Percentiles rank a stretch among this genome's conserved stretches.
These are phyloP conservation scores for Stylophora pistillata DNA, from an alignment of 64 coral and sea anemone genomes.

Conservation along the genomic window DNA sequence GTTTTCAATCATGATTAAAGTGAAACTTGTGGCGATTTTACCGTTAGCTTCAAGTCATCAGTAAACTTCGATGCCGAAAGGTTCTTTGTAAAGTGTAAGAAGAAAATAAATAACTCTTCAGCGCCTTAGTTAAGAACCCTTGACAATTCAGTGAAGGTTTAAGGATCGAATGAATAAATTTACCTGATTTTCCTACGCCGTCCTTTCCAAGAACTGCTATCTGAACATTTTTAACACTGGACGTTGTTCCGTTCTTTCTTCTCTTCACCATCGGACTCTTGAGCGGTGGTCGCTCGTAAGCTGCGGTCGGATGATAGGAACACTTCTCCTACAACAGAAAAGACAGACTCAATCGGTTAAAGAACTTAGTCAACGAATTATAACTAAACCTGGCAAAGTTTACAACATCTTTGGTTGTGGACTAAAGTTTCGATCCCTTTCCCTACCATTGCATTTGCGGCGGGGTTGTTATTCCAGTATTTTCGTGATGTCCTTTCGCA, in stretches of 20 bases:
- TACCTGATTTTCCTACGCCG: constrained; percentile 69
- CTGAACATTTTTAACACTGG: constrained; percentile 45
- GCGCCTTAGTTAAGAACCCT: background rate
- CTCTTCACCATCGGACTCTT: constrained; percentile 45
- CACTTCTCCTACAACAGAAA: constrained; percentile 5
- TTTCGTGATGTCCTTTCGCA: background rate
- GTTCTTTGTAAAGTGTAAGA: background rate
- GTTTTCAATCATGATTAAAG: background rate
- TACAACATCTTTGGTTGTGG: background rate
- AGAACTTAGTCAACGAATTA: background rate
- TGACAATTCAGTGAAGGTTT: background rate
- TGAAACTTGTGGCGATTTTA: no score
- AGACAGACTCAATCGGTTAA: background rate
- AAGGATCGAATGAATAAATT: background rate
- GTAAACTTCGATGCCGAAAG: no score
- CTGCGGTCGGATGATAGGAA: background rate
- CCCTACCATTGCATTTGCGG: background rate
- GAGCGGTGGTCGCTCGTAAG: constrained; percentile 24
- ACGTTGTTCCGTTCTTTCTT: constrained; percentile 38
- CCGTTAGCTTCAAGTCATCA: no score
- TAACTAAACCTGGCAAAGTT: constrained; percentile 1
- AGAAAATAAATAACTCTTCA: background rate
- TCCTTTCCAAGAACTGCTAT: constrained; percentile 64
- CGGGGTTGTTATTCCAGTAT: no score
- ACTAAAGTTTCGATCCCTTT: no score